These are phyloP conservation scores for Sialis fuliginosa DNA, from an alignment of 2,888 invertebrate species.

Conservation along the genomic window DNA sequence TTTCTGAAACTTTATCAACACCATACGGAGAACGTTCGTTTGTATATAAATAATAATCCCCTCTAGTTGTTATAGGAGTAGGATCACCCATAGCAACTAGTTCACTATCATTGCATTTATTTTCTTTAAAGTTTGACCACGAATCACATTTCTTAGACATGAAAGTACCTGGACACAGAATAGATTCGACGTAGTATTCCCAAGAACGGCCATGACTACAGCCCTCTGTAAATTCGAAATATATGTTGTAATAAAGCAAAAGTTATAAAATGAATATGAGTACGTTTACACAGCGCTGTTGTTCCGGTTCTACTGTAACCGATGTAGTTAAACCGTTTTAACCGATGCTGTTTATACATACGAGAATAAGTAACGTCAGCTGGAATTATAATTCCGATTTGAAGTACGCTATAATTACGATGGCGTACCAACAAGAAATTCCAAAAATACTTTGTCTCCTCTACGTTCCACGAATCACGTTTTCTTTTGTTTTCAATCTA, in stretches of 20 bases:
- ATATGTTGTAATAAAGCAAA: slow-evolving; percentile 4
- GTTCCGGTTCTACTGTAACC: too few species aligned
- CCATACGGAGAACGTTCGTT: slow-evolving; percentile 7
- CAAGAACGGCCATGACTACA: slow-evolving; percentile 53
- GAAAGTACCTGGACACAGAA: slow-evolving; percentile 33
- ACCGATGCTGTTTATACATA: too few species aligned
- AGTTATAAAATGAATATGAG: not conserved
- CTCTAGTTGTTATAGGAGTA: slow-evolving; percentile 9
- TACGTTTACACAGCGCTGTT: too few species aligned
- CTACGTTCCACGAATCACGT: too few species aligned
- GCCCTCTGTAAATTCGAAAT: slow-evolving; percentile 28
- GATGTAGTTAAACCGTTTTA: too few species aligned
- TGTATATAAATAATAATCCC: slow-evolving; percentile 14
- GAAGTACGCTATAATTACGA: too few species aligned
- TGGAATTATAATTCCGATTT: too few species aligned
- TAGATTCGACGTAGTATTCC: slow-evolving; percentile 45
- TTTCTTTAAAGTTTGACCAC: slow-evolving; percentile 11
- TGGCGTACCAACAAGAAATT: too few species aligned
- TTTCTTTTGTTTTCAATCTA: too few species aligned
- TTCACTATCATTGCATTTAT: slow-evolving; percentile 10
- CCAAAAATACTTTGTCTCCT: too few species aligned
- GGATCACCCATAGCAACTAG: slow-evolving; percentile 13
- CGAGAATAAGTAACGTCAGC: too few species aligned
- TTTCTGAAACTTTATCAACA: not conserved
- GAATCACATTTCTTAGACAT: slow-evolving; percentile 31